Percentiles rank a stretch among this genome's conserved stretches.
These are phyloP conservation scores for Mizuhopecten yessoensis DNA, from an alignment of 1,140 invertebrate species.

Conservation along the genomic window DNA sequence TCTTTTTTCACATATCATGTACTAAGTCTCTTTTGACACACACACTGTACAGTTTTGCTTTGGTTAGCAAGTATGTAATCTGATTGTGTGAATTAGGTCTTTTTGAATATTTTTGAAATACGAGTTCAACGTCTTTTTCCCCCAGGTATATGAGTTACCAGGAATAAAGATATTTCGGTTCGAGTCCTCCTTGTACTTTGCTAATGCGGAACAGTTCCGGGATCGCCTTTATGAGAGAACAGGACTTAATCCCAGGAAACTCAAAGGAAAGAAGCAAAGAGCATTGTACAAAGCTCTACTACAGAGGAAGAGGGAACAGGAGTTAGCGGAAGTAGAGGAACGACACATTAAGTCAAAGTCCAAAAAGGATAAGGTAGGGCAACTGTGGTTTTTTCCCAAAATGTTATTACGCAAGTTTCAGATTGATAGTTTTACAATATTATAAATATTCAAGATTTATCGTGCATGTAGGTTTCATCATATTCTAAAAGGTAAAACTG, in stretches of 20 bases:
- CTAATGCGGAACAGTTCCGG: constrained; percentile 82
- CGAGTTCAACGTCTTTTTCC: constrained; percentile 52
- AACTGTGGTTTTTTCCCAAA: no score
- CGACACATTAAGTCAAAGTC: not conserved
- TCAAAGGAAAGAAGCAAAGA: constrained; percentile 70
- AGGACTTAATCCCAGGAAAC: constrained; percentile 72
- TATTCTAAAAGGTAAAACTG: no score
- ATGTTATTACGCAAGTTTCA: no score
- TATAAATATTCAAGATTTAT: no score
- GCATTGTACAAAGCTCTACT: constrained; percentile 65
- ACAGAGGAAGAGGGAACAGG: constrained; percentile 65
- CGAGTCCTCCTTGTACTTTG: constrained; percentile 82
- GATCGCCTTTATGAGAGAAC: constrained; percentile 78
- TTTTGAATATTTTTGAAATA: no score
- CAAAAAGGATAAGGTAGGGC: constrained; percentile 63
- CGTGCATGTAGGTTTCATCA: no score
- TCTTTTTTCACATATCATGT: no score
- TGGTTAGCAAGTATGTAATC: no score
- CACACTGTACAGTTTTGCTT: no score
- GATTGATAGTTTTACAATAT: no score
- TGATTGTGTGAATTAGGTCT: no score
- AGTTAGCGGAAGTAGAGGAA: constrained; percentile 58
- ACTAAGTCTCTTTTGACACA: no score
- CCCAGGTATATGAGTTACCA: constrained; percentile 80
- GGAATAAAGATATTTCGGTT: constrained; percentile 83